phyloP scores from a whole-genome alignment of 2,888 invertebrate species.

The Linyphia triangularis region DNA sequence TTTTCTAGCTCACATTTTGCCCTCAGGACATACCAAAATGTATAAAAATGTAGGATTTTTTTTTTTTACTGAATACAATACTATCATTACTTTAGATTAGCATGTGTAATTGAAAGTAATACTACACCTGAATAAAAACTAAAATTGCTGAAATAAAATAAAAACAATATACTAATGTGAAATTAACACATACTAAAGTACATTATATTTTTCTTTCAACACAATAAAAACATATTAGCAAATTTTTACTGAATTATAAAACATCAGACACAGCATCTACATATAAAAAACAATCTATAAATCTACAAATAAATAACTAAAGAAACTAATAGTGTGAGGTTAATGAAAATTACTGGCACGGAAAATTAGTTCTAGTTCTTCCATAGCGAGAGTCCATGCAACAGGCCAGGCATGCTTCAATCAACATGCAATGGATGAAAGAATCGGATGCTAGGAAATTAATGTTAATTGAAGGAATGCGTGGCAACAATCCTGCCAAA shows the following conservation, averaged over 20 bases:
- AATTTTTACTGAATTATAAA: background rate
- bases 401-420: constrained; percentile 37
- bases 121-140: no score
- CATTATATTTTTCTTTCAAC: no score
- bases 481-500: constrained; percentile 34
- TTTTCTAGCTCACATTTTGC: no score
- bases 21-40: no score
- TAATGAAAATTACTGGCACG: constrained; percentile 38
- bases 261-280: background rate
- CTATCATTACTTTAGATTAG: no score
- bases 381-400: constrained; percentile 55
- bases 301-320: background rate
- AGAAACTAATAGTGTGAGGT: background rate
- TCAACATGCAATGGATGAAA: constrained; percentile 60
- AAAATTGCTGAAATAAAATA: no score
- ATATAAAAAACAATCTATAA: background rate
- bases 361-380: constrained; percentile 52
- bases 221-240: background rate
- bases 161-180: no score
- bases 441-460: constrained; percentile 46
- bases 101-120: no score
- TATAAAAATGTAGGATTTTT: no score
- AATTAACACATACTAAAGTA: no score
- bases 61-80: no score
- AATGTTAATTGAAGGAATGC: constrained; percentile 53